A percentile compares a stretch with the other conserved stretches of the same genome.
Evolutionary conservation across 2,797 vertebrate species (phyloP).

Genomic region (Enteromius anoplus): DNA sequence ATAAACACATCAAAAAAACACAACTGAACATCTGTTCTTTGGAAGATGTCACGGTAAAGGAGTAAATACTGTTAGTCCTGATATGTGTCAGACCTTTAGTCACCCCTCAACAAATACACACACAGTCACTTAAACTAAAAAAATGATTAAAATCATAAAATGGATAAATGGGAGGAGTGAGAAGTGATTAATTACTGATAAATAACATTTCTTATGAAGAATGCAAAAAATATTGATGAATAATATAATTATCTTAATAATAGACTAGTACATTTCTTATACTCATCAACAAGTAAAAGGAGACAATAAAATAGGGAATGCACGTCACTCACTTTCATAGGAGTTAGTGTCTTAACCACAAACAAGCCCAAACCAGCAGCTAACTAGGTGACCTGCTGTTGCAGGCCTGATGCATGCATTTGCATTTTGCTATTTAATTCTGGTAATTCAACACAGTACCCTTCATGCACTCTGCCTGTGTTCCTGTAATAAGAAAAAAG

Average conservation of each 20-base stretch:
- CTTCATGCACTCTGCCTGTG: not conserved
- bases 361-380: constrained; percentile 15
- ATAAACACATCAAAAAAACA: not conserved
- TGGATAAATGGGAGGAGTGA: not conserved
- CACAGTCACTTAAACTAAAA: not conserved
- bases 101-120: not conserved
- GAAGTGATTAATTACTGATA: not conserved
- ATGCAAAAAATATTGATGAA: not conserved
- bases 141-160: not conserved
- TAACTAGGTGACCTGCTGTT: not conserved
- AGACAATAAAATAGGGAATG: not conserved
- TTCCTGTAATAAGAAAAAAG: not conserved
- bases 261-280: not conserved
- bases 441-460: not conserved
- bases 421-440: not conserved
- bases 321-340: not conserved
- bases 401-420: not conserved
- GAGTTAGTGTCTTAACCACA: not conserved
- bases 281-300: not conserved
- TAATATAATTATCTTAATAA: not conserved
- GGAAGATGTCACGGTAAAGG: not conserved
- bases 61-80: constrained; percentile 6
- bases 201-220: not conserved
- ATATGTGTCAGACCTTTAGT: not conserved
- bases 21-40: not conserved